Conservation (phyloP, 23 tunicate genomes). For the Botrylloides violaceus region DNA sequence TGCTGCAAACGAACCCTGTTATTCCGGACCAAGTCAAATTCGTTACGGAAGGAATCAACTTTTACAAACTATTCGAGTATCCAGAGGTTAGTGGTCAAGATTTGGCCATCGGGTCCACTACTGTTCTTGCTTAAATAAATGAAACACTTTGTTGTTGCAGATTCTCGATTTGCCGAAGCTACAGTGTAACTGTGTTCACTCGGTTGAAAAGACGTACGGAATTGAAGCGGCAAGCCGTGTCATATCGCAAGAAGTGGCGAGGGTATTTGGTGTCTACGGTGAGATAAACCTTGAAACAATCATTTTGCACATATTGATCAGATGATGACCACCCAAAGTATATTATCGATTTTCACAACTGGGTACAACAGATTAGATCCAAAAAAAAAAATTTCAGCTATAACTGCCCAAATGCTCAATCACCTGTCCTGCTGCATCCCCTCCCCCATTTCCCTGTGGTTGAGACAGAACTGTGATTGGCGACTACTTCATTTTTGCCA, state of each 20-base stretch:
- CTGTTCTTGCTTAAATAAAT: not conserved
- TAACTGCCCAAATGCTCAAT: too few species aligned
- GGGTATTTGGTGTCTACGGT: slow-evolving; percentile 94
- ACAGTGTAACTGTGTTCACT: slow-evolving; percentile 73
- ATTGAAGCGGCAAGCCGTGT: slow-evolving; percentile 89
- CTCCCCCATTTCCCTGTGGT: too few species aligned
- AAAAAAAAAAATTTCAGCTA: too few species aligned
- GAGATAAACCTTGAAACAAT: too few species aligned
- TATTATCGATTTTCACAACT: too few species aligned
- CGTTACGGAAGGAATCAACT: slow-evolving; percentile 78
- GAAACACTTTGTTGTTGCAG: slow-evolving; percentile 19
- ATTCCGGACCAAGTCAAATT: slow-evolving; percentile 23
- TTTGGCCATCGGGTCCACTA: not conserved
- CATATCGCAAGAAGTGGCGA: slow-evolving; percentile 70
- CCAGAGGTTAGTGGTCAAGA: slow-evolving; percentile 39
- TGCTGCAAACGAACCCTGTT: slow-evolving; percentile 25
- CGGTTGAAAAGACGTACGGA: slow-evolving; percentile 67
- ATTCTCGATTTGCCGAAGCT: slow-evolving; percentile 48
- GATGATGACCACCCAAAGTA: too few species aligned
- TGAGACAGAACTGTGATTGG: too few species aligned
- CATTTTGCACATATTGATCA: too few species aligned
- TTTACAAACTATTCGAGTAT: slow-evolving; percentile 67
- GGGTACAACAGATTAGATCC: too few species aligned
- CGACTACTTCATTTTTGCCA: too few species aligned
- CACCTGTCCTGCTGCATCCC: too few species aligned